Conservation (phyloP, 2,888 invertebrate genomes). For the Sinotaia quadrata region DNA sequence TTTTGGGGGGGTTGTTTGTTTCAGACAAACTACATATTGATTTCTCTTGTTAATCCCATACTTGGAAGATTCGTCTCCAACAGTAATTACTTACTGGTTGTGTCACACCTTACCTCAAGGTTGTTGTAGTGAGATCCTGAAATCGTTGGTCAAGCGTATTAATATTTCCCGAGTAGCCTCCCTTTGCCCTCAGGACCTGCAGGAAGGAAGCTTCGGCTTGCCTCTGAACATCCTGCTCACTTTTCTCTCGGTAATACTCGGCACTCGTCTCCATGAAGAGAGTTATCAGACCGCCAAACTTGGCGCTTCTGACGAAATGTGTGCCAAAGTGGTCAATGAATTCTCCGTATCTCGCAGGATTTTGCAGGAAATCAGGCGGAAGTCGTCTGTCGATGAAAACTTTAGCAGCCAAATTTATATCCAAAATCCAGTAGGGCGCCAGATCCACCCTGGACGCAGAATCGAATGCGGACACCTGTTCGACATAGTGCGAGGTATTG, state of each 20-base stretch:
- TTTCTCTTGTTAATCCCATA: too few relatives aligned
- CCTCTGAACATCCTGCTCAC: slow-evolving; percentile 15
- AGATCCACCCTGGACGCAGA: slow-evolving; percentile 23
- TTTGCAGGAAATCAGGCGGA: slow-evolving; percentile 12
- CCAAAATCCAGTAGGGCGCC: slow-evolving; percentile 17
- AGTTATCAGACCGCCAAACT: slow-evolving; percentile 34
- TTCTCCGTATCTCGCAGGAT: slow-evolving; percentile 11
- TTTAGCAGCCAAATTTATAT: slow-evolving; percentile 20
- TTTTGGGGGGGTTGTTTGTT: too few relatives aligned
- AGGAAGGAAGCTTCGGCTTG: slow-evolving; percentile 35
- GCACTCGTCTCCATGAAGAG: slow-evolving; percentile 21
- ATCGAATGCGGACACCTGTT: slow-evolving; percentile 20
- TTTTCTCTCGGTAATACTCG: slow-evolving; percentile 20
- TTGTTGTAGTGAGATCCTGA: slow-evolving; percentile 1
- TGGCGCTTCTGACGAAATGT: slow-evolving; percentile 27
- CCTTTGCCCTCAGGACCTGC: slow-evolving; percentile 24
- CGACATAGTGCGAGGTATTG: slow-evolving; percentile 30
- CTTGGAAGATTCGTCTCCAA: too few relatives aligned
- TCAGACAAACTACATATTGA: too few relatives aligned
- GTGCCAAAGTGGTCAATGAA: slow-evolving; percentile 34
- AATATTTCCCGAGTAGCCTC: slow-evolving; percentile 6
- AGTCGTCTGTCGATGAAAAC: slow-evolving; percentile 10
- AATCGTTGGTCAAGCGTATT: slow-evolving; percentile 22
- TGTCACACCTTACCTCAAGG: too few relatives aligned
- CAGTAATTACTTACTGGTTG: too few relatives aligned